These are phyloP conservation scores for Scytalopus superciliaris DNA, from an alignment of 2,113 vertebrate genomes.

Conservation along the genomic window DNA sequence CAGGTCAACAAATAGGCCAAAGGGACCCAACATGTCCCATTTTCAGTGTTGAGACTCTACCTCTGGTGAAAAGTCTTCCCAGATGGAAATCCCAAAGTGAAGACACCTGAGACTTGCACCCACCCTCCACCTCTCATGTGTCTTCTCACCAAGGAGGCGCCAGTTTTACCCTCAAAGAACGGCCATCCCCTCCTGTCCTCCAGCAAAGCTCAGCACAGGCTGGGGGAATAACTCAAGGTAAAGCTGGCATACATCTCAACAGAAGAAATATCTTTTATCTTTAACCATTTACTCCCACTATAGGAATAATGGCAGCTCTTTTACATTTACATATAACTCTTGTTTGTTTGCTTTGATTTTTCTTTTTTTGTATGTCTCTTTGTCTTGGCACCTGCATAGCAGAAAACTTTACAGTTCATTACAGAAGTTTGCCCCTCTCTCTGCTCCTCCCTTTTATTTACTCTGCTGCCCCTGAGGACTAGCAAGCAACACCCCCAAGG, in stretches of 20 bases:
- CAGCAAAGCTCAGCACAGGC: slow-evolving; percentile 2
- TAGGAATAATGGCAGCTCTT: slow-evolving; percentile 80
- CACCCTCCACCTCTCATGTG: not conserved
- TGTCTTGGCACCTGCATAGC: slow-evolving; percentile 83
- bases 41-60: not conserved
- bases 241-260: slow-evolving; percentile 68
- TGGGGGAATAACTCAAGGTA: slow-evolving; percentile 57
- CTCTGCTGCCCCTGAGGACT: slow-evolving; percentile 58
- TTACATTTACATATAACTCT: slow-evolving; percentile 78
- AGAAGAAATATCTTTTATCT: slow-evolving; percentile 83
- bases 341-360: slow-evolving; percentile 8
- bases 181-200: not conserved
- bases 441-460: slow-evolving; percentile 18
- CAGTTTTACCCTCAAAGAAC: not conserved
- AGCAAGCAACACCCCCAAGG: slow-evolving; percentile 54
- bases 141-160: not conserved
- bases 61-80: not conserved
- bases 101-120: not conserved
- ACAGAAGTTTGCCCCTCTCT: slow-evolving; percentile 52
- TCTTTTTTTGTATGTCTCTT: slow-evolving; percentile 19
- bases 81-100: not conserved
- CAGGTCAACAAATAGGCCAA: not conserved
- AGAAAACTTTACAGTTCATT: slow-evolving; percentile 74
- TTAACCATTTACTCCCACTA: slow-evolving; percentile 77
- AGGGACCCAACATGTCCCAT: not conserved